Conservation (phyloP, 2,113 vertebrate species). For the Alexandromys fortis region DNA sequence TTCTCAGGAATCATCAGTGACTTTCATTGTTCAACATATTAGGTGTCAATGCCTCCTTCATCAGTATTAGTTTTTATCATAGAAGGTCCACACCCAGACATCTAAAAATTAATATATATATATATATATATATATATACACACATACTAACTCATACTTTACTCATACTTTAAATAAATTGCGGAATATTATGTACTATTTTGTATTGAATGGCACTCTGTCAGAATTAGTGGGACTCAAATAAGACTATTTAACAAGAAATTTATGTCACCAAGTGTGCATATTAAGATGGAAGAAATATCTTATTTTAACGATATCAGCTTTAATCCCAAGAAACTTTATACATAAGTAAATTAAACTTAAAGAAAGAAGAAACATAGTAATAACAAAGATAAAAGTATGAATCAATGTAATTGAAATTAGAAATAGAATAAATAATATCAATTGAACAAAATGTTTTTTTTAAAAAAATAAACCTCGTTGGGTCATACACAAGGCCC, state of each 20-base stretch:
- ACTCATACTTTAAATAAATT: not conserved
- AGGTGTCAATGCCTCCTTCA: not conserved
- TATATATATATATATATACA: no score
- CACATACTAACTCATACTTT: no score
- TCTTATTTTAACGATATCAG: not conserved
- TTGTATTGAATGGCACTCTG: not conserved
- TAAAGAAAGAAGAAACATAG: not conserved
- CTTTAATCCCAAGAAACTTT: constrained; percentile 1
- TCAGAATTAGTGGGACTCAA: not conserved
- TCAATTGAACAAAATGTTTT: not conserved
- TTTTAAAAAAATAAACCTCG: not conserved
- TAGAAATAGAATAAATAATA: constrained; percentile 25
- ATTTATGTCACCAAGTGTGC: not conserved
- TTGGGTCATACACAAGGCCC: not conserved
- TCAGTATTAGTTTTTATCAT: not conserved
- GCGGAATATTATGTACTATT: not conserved
- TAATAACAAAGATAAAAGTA: not conserved
- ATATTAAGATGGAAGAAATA: constrained; percentile 35
- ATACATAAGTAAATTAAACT: constrained; percentile 27
- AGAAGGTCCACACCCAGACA: not conserved
- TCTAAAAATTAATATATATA: not conserved
- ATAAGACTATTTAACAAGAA: not conserved
- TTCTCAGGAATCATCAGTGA: constrained; percentile 20
- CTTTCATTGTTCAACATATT: not conserved
- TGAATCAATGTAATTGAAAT: constrained; percentile 15